Evolutionary conservation across 2,797 vertebrate genomes (phyloP).

Genomic region (Esox lucius): DNA sequence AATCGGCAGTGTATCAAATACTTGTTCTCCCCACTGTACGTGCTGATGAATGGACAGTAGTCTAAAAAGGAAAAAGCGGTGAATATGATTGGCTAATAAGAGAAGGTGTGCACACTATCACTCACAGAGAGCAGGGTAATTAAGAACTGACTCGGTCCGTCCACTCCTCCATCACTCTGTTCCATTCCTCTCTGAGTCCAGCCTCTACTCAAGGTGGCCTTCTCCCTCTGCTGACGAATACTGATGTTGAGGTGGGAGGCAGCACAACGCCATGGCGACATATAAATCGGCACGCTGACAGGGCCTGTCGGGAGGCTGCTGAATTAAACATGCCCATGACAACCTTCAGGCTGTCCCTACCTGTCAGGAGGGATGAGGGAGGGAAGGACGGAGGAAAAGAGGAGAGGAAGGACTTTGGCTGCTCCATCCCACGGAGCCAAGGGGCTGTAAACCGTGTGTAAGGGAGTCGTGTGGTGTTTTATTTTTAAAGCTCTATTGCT

Average conservation of each 20-base stretch:
- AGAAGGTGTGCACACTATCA: constrained; percentile 53
- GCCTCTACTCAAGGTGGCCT: constrained; percentile 32
- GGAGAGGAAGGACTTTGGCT: constrained; percentile 22
- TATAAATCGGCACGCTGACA: constrained; percentile 58
- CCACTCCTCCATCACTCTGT: too few species aligned
- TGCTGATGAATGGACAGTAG: too few species aligned
- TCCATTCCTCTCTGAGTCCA: neutral
- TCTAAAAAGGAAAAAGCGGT: neutral
- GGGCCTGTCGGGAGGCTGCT: constrained; percentile 47
- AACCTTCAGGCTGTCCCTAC: constrained; percentile 38
- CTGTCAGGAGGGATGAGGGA: constrained; percentile 19
- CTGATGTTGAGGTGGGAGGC: constrained; percentile 17
- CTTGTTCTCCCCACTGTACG: too few species aligned
- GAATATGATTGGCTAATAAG: constrained; percentile 34
- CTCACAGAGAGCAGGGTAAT: constrained; percentile 52
- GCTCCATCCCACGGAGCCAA: constrained; percentile 20
- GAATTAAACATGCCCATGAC: constrained; percentile 68
- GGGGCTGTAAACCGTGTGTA: constrained; percentile 20
- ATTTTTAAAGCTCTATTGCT: constrained; percentile 3
- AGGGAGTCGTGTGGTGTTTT: constrained; percentile 3
- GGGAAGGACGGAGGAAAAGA: constrained; percentile 33
- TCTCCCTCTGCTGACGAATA: constrained; percentile 39
- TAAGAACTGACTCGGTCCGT: constrained; percentile 55
- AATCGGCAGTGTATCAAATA: too few species aligned
- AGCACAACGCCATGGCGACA: neutral